Conservation (phyloP, 1,140 invertebrate genomes). For the Venturia canescens region DNA sequence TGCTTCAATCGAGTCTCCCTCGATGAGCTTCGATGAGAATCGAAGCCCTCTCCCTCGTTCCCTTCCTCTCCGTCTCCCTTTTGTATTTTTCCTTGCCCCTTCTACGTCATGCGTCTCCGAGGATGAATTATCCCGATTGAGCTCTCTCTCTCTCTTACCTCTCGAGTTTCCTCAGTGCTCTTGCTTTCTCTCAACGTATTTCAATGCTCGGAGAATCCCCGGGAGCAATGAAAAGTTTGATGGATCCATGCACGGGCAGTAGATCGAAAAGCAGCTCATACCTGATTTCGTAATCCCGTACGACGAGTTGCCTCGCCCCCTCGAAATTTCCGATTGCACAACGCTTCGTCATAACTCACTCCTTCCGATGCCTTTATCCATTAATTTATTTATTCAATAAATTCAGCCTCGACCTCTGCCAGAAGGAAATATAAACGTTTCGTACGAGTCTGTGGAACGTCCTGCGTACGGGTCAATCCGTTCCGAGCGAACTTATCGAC, state of each 20-base stretch:
- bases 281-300: not conserved
- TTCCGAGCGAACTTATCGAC: too few species aligned
- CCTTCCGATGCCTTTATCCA: constrained; percentile 16
- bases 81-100: not conserved
- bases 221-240: not conserved
- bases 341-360: not conserved
- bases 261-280: constrained; percentile 1
- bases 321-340: not conserved
- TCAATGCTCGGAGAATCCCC: not conserved
- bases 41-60: not conserved
- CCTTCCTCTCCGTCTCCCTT: not conserved
- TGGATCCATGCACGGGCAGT: not conserved
- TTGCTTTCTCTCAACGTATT: not conserved
- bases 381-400: constrained; percentile 22
- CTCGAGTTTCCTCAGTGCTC: not conserved
- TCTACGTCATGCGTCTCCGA: too few species aligned
- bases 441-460: not conserved
- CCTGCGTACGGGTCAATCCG: too few species aligned
- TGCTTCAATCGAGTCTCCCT: constrained; percentile 36
- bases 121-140: not conserved
- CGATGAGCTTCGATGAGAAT: not conserved
- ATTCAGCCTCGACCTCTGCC: constrained; percentile 2
- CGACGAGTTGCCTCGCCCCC: not conserved
- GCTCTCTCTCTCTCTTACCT: not conserved
- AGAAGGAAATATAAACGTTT: constrained; percentile 3